Base-by-base conservation (phyloP, 2,113 vertebrate species). In the Rafetus swinhoei region DNA sequence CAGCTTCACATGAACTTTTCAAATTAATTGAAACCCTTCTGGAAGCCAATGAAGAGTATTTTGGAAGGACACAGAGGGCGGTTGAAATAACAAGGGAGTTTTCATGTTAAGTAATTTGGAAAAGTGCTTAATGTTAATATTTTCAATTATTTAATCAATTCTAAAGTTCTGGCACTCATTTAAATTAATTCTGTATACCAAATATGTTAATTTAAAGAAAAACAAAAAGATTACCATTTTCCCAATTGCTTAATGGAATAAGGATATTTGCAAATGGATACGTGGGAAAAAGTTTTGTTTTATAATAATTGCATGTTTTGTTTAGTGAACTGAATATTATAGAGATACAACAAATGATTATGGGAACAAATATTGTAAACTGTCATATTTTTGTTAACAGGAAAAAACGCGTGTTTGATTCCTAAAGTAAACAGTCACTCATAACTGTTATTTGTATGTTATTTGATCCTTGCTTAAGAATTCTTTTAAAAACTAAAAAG, bases 311-410 rank as follows among this genome's bases (percentile, higher is more conserved):
- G 8, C 77, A n/a, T 24, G 45, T 52, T 60, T 89, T 90, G 50
- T 86, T 93, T 82, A 88, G 80, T 93, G 32, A 90, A 90, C n/a
- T 57, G 52, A 86, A 90, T 86, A 19, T 79, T 79, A 77, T 59
- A 76, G 59, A 55, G 87, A 86, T 57, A 24, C 7, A 84, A 74
- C 54, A 90, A 32, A 10, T 45, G 60, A 62, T 57, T 59, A 82
- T 10, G 8, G 54, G 52, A 93, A 86, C 45, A 86, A 88, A 19
- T 19, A 84, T 21, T 55, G 50, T 59, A 83, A 93, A 79, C 82
- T 80, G 21, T 72, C 45, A 16, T 35, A 13, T 85, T 2, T 65
- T 85, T 96, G n/a, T 83, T 52, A 57, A 72, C 60, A 10, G 27
- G 39, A 59, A 12, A 76, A 76, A 72, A 56, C 5, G 18, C 8